phyloP scores from a whole-genome alignment of 1,140 invertebrate genomes.

The Neotoxoptera formosana region DNA sequence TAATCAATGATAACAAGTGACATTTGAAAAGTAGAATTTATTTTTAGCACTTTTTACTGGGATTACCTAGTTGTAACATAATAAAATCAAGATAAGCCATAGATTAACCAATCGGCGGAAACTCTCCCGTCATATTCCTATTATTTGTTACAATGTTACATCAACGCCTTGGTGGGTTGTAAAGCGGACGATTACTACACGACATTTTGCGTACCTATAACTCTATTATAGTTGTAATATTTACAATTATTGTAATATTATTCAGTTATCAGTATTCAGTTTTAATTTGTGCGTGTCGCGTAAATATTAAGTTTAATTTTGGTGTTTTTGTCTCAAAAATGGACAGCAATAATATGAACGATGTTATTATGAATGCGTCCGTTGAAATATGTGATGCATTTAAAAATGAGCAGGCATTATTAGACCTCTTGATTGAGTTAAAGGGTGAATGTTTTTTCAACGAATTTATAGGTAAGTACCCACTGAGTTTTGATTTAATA shows the following conservation, averaged over 20 bases:
- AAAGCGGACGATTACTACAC: not conserved
- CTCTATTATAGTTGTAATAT: not conserved
- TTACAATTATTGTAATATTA: not conserved
- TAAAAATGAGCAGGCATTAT: not conserved
- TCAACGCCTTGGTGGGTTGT: not conserved
- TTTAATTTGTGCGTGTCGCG: not conserved
- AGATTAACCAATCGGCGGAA: too few relatives aligned
- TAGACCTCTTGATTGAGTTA: not conserved
- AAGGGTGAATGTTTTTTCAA: constrained; percentile 2
- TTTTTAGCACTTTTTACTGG: too few relatives aligned
- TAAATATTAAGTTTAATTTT: not conserved
- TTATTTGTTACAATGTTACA: not conserved
- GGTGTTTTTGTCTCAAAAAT: not conserved
- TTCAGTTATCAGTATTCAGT: not conserved
- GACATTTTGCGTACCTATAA: not conserved
- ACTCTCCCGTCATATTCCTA: too few relatives aligned
- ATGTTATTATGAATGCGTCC: not conserved
- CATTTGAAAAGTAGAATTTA: too few relatives aligned
- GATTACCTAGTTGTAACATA: too few relatives aligned
- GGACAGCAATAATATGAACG: not conserved
- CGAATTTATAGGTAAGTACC: constrained; percentile 14
- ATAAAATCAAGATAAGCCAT: too few relatives aligned
- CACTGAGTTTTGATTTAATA: too few relatives aligned
- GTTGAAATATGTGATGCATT: not conserved
- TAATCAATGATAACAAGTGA: too few relatives aligned